Base-by-base conservation (phyloP, 2,113 vertebrate species). In the Nematolebias whitei region DNA sequence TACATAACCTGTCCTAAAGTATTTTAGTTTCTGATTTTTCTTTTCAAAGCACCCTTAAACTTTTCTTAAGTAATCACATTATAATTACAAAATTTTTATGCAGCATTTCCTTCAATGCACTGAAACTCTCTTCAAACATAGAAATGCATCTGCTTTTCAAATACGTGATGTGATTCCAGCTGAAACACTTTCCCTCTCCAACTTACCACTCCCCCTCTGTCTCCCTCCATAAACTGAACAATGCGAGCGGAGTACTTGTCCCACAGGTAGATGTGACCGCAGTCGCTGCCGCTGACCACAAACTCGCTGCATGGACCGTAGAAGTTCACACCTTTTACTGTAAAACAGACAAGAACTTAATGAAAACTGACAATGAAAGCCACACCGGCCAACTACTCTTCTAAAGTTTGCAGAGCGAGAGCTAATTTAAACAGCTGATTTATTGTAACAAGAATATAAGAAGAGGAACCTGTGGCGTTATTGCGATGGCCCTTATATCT, bases 311-410 rank as follows among this genome's bases (percentile, higher is more conserved):
- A 89, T 0, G 96, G 95, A 39, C 96, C 96, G 0, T 96, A 98
- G 88, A 98, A 98, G 84, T 95, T 97, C 68, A 98, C 95, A 0
- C 95, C 95, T 83, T 97, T 98, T 84, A 98, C 96, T 98, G 90
- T 14, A 53, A 76, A 15, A 32, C 39, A 55, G 11, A 54, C 15
- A n/a, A 23, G 14, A 16, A 5, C 20, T 51, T 4, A 16, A 7
- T 20, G n/a, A 39, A 45, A 45, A 12, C 29, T 24, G 5, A 43
- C 38, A 55, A 54, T 16, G 19, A 35, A 40, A 16, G 23, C n/a
- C 29, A 64, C 26, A 29, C 26, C 7, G 26, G 7, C 26, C 32
- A 9, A 35, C 9, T 35, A 35, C 10, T 35, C 5, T 9, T 35
- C 32, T 35, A 35, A 35, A 35, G 32, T 35, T 10, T 35, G 32